These are phyloP conservation scores for Drosophila tropicalis DNA, from an alignment of 1,140 invertebrate genomes.

Conservation along the genomic window DNA sequence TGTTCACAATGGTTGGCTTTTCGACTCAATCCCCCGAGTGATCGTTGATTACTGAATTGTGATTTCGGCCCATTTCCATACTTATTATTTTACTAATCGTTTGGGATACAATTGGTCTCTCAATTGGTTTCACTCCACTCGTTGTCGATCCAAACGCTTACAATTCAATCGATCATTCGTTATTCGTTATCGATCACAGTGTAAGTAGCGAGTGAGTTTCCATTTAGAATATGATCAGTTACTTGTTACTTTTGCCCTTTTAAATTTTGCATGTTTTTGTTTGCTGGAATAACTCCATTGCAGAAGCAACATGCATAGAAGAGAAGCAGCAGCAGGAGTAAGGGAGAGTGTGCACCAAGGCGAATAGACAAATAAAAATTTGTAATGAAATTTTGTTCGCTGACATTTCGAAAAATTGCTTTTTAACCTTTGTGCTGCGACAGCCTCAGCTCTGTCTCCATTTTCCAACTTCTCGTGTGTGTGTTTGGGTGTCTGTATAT, in stretches of 20 bases:
- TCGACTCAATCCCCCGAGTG: too few relatives aligned
- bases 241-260: background rate
- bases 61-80: too few relatives aligned
- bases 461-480: constrained; percentile 52
- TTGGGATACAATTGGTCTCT: too few relatives aligned
- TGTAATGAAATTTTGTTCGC: constrained; percentile 80
- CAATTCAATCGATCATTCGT: too few relatives aligned
- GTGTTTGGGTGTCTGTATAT: constrained; percentile 29
- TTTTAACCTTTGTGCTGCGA: constrained; percentile 74
- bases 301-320: background rate
- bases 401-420: constrained; percentile 81
- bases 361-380: constrained; percentile 71
- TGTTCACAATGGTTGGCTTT: too few relatives aligned
- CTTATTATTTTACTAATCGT: too few relatives aligned
- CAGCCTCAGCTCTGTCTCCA: constrained; percentile 7
- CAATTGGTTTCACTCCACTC: too few relatives aligned
- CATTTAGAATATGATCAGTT: constrained; percentile 3
- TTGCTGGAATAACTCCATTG: constrained; percentile 1
- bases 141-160: too few relatives aligned
- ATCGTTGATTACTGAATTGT: too few relatives aligned
- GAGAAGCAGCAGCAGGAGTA: constrained; percentile 30
- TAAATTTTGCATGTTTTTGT: constrained; percentile 7
- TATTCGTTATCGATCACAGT: too few relatives aligned
- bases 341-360: constrained; percentile 23
- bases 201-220: background rate